These are phyloP conservation scores for Phoxinus phoxinus DNA, from an alignment of 2,113 vertebrate species.

Conservation along the genomic window DNA sequence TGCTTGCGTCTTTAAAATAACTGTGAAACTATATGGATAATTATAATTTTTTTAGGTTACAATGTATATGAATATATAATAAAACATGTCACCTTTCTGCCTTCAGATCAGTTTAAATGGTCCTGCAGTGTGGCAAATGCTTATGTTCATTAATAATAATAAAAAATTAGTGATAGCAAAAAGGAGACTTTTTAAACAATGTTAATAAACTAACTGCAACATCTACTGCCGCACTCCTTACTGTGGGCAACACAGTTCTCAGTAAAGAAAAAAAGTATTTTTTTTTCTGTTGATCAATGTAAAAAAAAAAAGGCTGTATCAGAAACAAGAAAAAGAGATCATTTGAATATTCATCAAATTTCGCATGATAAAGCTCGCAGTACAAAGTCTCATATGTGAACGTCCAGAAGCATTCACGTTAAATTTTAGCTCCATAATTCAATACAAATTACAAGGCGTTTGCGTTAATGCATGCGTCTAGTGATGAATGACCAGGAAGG, in stretches of 20 bases:
- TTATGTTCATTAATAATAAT: not conserved
- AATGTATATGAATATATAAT: too few species aligned
- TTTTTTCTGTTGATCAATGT: not conserved
- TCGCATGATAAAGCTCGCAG: not conserved
- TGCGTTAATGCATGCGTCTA: not conserved
- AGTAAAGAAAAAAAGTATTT: not conserved
- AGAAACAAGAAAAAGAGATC: not conserved
- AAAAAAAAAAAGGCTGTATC: too few species aligned
- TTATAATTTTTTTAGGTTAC: not conserved
- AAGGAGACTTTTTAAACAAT: not conserved
- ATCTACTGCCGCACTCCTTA: not conserved
- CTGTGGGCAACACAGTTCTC: not conserved
- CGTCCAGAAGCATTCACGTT: not conserved
- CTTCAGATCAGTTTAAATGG: not conserved
- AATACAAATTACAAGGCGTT: not conserved
- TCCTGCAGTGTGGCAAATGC: too few species aligned
- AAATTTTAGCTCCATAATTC: not conserved
- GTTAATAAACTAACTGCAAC: not conserved
- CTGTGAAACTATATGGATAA: not conserved
- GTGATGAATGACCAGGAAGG: not conserved
- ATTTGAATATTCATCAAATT: not conserved
- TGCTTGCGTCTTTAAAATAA: not conserved
- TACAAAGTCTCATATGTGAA: not conserved
- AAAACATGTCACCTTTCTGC: not conserved
- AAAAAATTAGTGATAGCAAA: not conserved